Conservation (phyloP, 2,797 vertebrate genomes). For the Artibeus jamaicensis region DNA sequence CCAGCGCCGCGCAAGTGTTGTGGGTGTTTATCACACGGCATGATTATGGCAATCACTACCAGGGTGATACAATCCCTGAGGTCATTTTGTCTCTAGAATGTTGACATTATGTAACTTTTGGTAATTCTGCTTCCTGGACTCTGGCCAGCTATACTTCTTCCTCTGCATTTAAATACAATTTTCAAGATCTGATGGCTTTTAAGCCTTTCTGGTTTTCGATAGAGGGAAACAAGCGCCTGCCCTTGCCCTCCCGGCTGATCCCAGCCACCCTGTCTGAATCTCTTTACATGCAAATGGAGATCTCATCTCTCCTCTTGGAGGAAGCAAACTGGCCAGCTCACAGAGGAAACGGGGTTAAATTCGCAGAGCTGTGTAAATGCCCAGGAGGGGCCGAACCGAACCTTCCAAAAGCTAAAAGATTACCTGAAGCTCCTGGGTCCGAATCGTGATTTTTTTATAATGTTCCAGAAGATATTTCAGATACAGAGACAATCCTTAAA, state of each 20-base stretch:
- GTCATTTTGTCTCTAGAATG: background rate
- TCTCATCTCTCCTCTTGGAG: background rate
- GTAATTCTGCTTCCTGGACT: background rate
- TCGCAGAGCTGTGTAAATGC: background rate
- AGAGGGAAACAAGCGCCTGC: background rate
- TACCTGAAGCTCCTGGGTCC: slow-evolving; percentile 80
- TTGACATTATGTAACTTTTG: background rate
- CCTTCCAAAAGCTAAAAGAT: background rate
- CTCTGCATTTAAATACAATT: background rate
- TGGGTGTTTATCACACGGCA: background rate
- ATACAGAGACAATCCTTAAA: slow-evolving; percentile 78
- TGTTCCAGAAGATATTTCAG: slow-evolving; percentile 78
- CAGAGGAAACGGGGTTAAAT: background rate
- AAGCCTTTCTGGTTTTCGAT: background rate
- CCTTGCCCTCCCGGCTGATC: background rate
- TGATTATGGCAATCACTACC: too few species aligned
- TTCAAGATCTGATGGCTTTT: background rate
- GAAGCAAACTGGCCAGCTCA: background rate
- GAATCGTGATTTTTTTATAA: slow-evolving; percentile 53
- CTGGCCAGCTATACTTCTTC: background rate
- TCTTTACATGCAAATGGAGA: background rate
- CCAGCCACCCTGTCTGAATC: background rate
- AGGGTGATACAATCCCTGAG: background rate
- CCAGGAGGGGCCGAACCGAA: background rate
- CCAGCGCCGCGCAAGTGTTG: too few species aligned